These are phyloP conservation scores for Epirrita christyi DNA, from an alignment of 2,888 invertebrate species.

Conservation along the genomic window DNA sequence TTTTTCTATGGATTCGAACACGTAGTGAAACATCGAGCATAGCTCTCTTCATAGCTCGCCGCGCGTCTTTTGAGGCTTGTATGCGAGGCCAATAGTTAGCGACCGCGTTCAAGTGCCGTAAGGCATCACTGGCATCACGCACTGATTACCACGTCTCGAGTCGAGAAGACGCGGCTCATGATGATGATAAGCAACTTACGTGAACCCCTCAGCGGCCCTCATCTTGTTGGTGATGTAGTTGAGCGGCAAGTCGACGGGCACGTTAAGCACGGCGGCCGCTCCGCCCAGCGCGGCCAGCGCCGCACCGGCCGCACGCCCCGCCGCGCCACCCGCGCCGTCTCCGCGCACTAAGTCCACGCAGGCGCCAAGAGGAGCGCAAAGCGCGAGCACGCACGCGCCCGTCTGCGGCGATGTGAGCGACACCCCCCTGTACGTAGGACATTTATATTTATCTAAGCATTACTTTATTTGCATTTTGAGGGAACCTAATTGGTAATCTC, in stretches of 20 bases:
- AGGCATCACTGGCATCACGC: too few relatives aligned
- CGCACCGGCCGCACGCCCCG: slow-evolving; percentile 45
- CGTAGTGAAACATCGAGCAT: too few relatives aligned
- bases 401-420: slow-evolving; percentile 96
- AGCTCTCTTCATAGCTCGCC: too few relatives aligned
- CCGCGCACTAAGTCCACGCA: slow-evolving; percentile 87
- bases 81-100: too few relatives aligned
- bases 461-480: too few relatives aligned
- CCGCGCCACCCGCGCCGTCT: slow-evolving; percentile 34
- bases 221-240: slow-evolving; percentile 51
- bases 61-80: too few relatives aligned
- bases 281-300: slow-evolving; percentile 59
- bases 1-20: too few relatives aligned
- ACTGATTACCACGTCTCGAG: too few relatives aligned
- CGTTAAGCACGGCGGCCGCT: slow-evolving; percentile 74
- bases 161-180: too few relatives aligned
- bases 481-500: too few relatives aligned
- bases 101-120: too few relatives aligned
- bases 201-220: slow-evolving; percentile 59
- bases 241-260: slow-evolving; percentile 43
- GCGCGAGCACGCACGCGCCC: slow-evolving; percentile 93
- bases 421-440: slow-evolving; percentile 89
- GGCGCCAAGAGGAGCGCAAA: slow-evolving; percentile 96
- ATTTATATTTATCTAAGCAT: too few relatives aligned
- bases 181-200: slow-evolving; percentile 48